Base-by-base conservation (phyloP, 2,797 vertebrate species). In the Uromys caudimaculatus region DNA sequence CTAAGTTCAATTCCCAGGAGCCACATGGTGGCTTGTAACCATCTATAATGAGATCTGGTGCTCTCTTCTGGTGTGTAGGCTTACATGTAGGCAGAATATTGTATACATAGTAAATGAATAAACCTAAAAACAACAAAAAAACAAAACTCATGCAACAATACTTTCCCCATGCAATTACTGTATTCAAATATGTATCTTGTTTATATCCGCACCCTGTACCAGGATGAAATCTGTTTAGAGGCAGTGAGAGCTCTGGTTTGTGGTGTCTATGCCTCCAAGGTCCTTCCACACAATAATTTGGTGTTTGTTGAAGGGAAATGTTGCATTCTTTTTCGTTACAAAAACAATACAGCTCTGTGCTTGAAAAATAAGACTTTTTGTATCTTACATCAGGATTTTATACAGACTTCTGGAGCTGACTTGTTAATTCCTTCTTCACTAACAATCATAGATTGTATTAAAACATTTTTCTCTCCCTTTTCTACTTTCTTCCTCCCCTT, bases 261-360 rank as follows among this genome's bases (percentile, higher is more conserved):
- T 83, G 60, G 60, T 78, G 82, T 90, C 60, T 60, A 16, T 69
- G 21, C 27, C 82, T 91, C 47, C 60, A 91, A 83, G 58, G 62
- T 77, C n/a, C 27, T 91, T 83, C 47, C 19, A 88, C 60, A 77
- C 77, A 88, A 89, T 56, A 62, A 2, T 41, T 84, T 38, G 62
- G 44, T 64, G 62, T 78, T 95, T 79, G 84, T 54, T 87, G 32
- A 91, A 84, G 81, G 54, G 82, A 93, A 95, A 91, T 84, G 14
- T 78, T 77, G 52, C 27, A 86, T 62, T 82, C 69, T 75, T 19
- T 62, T 82, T 76, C 52, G 12, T 58, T 91, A 54, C 58, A 64
- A 52, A 96, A 95, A 83, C 60, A 91, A 84, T 76, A 83, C 73
- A 88, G 52, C 77, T 95, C 32, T 93, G 76, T 88, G 69, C n/a